Conservation (phyloP, 2,797 vertebrate species). For the Streptopelia turtur region DNA sequence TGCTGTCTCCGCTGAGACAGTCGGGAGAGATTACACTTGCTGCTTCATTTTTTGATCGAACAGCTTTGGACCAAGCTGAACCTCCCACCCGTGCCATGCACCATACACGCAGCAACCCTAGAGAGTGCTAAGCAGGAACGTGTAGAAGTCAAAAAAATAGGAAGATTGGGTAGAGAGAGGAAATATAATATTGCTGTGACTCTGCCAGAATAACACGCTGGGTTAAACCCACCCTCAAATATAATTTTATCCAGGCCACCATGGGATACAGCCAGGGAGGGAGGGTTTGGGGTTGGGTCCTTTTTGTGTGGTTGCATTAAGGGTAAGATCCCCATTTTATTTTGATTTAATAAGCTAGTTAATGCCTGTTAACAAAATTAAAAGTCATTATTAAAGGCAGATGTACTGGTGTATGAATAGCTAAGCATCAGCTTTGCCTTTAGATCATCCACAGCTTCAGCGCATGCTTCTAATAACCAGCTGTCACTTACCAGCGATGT, state of each 20-base stretch:
- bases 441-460: conserved; percentile 39
- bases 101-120: background rate
- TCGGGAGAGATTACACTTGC: background rate
- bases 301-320: background rate
- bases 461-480: conserved; percentile 58
- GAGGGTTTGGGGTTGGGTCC: background rate
- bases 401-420: conserved; percentile 43
- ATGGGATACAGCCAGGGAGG: background rate
- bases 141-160: background rate
- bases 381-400: conserved; percentile 67
- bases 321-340: conserved; percentile 20
- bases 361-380: conserved; percentile 40
- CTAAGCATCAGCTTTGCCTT: conserved; percentile 39
- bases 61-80: background rate
- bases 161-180: background rate
- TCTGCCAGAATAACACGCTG: background rate
- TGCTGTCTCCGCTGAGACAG: rapidly evolving
- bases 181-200: background rate
- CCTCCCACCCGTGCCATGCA: background rate
- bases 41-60: background rate
- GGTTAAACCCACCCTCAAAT: background rate
- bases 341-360: conserved; percentile 59
- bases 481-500: conserved; percentile 52
- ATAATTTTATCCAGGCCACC: background rate
- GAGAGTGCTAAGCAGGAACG: background rate